phyloP scores from a whole-genome alignment of 2,113 vertebrate species.

The Oncorhynchus nerka region DNA sequence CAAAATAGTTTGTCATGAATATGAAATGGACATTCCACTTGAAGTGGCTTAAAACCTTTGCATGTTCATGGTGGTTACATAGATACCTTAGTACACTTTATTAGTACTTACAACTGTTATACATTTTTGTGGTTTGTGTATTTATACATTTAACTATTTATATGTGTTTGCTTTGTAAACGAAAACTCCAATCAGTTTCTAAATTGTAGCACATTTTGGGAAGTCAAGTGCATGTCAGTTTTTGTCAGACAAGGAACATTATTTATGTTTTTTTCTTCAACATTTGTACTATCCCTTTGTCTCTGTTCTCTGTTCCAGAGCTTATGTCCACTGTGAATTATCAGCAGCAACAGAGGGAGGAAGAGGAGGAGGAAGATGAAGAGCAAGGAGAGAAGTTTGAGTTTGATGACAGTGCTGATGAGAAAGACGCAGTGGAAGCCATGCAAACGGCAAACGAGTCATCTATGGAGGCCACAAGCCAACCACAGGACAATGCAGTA shows the following conservation, averaged over 20 bases:
- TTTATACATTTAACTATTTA: neutral
- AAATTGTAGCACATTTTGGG: no score
- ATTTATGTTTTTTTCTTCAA: neutral
- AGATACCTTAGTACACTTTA: no score
- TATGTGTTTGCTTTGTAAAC: neutral
- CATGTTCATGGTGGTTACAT: no score
- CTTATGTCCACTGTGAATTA: constrained; percentile 63
- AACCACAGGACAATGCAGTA: constrained; percentile 2
- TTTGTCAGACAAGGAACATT: neutral
- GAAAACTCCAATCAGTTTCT: no score
- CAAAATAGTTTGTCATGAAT: no score
- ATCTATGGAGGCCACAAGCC: constrained; percentile 18
- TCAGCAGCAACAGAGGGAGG: constrained; percentile 52
- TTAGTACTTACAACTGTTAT: no score
- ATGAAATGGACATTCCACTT: no score
- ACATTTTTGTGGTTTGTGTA: neutral
- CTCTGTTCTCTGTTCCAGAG: constrained; percentile 47
- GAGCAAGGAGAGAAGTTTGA: constrained; percentile 62
- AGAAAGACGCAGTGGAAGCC: constrained; percentile 30
- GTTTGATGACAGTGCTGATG: constrained; percentile 61
- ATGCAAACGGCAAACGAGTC: neutral
- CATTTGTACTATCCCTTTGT: neutral
- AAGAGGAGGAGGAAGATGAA: constrained; percentile 59
- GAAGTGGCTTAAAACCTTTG: no score
- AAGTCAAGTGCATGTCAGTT: neutral